Conservation (phyloP, 2,797 vertebrate genomes). For the Arrhamphus sclerolepis region DNA sequence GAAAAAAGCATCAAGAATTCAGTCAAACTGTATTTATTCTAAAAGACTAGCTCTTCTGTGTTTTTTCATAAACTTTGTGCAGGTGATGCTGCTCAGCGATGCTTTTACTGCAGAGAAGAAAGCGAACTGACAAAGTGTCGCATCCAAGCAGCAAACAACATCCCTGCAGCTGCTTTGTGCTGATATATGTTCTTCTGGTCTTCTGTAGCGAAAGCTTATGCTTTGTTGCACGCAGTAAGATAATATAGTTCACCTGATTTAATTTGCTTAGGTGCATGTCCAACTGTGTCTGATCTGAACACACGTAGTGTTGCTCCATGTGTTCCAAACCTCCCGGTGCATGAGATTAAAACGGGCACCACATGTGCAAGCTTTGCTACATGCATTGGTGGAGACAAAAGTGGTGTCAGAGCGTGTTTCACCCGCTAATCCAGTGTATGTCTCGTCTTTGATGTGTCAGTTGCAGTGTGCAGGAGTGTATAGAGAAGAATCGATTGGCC, state of each 20-base stretch:
- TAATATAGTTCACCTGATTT: constrained; percentile 41
- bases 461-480: constrained; percentile 27
- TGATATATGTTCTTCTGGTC: constrained; percentile 15
- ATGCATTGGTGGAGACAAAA: constrained; percentile 36
- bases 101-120: constrained; percentile 23
- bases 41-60: constrained; percentile 10
- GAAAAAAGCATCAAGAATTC: constrained; percentile 17
- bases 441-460: constrained; percentile 62
- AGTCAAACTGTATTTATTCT: constrained; percentile 14
- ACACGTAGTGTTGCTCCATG: constrained; percentile 33
- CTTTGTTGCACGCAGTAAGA: constrained; percentile 27
- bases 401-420: constrained; percentile 33
- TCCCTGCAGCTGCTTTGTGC: constrained; percentile 38
- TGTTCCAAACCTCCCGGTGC: constrained; percentile 54
- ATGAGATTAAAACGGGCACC: constrained; percentile 54
- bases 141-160: constrained; percentile 46
- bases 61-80: constrained; percentile 21
- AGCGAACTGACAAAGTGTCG: constrained; percentile 36
- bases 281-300: constrained; percentile 35
- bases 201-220: constrained; percentile 5
- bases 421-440: constrained; percentile 55
- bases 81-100: constrained; percentile 27
- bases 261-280: constrained; percentile 47
- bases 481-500: constrained; percentile 50
- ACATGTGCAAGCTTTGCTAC: constrained; percentile 35